Evolutionary conservation across 2,888 invertebrate genomes (phyloP).

Genomic region (Caenorhabditis sinica): DNA sequence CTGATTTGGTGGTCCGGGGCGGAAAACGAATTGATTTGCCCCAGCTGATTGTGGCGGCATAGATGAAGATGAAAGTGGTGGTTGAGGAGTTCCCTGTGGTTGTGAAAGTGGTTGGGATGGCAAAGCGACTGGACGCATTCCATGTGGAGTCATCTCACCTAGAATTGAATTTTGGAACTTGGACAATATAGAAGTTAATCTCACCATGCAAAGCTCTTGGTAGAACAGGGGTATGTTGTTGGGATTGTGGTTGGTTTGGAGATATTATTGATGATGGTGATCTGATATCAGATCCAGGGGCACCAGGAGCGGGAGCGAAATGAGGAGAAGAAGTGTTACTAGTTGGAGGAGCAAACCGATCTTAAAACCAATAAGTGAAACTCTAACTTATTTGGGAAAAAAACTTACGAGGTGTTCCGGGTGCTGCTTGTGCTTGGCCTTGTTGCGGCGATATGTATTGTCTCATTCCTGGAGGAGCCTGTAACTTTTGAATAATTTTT

Average conservation of each 20-base stretch:
- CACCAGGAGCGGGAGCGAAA: constrained; percentile 45
- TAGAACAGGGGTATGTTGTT: constrained; percentile 48
- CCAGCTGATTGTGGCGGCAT: constrained; percentile 26
- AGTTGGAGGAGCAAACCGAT: constrained; percentile 59
- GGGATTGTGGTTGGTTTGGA: constrained; percentile 57
- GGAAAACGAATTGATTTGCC: constrained; percentile 18
- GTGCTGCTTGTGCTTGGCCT: constrained; percentile 28
- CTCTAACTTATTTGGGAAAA: background rate
- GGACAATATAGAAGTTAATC: background rate
- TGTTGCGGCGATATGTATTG: constrained; percentile 64
- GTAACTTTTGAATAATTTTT: background rate
- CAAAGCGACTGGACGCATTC: constrained; percentile 40
- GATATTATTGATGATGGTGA: constrained; percentile 68
- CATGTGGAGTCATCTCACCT: constrained; percentile 35
- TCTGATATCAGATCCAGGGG: constrained; percentile 59
- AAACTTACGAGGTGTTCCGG: constrained; percentile 32
- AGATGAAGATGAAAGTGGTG: constrained; percentile 16
- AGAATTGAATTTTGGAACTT: background rate
- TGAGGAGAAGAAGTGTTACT: constrained; percentile 64
- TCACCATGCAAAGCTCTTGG: constrained; percentile 35
- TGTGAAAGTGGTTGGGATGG: constrained; percentile 36
- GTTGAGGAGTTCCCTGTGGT: constrained; percentile 48
- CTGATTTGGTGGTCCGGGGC: constrained; percentile 1
- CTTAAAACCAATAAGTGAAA: constrained; percentile 1
- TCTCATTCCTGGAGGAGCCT: constrained; percentile 43